A percentile compares a stretch with the other conserved stretches of the same genome.
These are phyloP conservation scores for Anoura caudifer DNA, from an alignment of 2,113 vertebrate species.

Conservation along the genomic window DNA sequence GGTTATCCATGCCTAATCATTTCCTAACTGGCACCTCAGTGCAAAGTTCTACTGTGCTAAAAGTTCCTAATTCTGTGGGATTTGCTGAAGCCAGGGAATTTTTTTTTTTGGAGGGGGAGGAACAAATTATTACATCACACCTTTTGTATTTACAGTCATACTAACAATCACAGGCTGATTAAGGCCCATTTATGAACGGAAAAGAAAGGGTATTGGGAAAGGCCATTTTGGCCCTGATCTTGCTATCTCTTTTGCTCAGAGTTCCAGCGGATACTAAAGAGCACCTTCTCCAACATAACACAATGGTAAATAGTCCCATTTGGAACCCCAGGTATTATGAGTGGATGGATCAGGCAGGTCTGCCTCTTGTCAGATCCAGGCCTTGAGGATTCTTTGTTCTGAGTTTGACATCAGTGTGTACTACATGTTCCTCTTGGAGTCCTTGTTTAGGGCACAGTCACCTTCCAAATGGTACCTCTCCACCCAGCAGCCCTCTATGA, in stretches of 20 bases:
- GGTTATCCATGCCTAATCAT: conserved; percentile 29
- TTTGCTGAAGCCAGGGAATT: neutral
- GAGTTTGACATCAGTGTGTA: neutral
- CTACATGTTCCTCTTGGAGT: neutral
- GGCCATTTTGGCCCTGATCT: neutral
- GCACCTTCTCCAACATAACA: neutral
- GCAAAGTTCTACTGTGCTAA: neutral
- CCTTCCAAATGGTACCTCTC: neutral
- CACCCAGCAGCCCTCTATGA: neutral
- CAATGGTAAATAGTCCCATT: neutral
- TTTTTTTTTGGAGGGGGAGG: neutral
- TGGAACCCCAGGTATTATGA: neutral
- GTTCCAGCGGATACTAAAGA: neutral
- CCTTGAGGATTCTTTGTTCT: neutral
- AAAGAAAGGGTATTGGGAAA: neutral
- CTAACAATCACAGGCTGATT: neutral
- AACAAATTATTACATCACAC: neutral
- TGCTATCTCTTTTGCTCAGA: neutral
- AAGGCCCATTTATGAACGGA: neutral
- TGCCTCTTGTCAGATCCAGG: neutral
- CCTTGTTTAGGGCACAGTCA: neutral
- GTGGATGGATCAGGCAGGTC: neutral
- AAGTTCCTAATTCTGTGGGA: neutral
- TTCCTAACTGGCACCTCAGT: conserved; percentile 18
- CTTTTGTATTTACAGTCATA: neutral